A percentile compares a stretch with the other conserved stretches of the same genome.
Evolutionary conservation across 2,797 vertebrate genomes (phyloP).

Genomic region (Tapera naevia): DNA sequence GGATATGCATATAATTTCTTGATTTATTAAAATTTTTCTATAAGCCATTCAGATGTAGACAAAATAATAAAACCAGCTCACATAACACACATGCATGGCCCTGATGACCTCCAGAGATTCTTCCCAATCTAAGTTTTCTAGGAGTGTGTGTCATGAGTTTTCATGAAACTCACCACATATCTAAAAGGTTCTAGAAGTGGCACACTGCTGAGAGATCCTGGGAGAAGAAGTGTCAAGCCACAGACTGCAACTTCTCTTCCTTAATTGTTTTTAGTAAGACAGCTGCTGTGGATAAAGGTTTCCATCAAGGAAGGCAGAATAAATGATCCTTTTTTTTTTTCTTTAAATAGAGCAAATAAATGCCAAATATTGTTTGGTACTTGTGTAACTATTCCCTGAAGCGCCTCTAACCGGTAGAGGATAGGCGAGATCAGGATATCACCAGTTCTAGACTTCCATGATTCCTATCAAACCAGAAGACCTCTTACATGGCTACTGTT

Average conservation of each 20-base stretch:
- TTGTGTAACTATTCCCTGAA: background rate
- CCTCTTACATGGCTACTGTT: background rate
- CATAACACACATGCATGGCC: rapidly evolving
- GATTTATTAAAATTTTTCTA: background rate
- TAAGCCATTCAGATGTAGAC: background rate
- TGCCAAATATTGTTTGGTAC: background rate
- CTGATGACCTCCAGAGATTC: background rate
- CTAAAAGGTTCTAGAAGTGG: background rate
- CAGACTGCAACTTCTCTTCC: background rate
- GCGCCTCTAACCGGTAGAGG: background rate
- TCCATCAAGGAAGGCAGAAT: background rate
- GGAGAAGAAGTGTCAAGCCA: background rate
- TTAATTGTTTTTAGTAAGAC: background rate
- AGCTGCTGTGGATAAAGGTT: background rate
- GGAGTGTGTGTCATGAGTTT: background rate
- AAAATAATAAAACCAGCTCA: background rate
- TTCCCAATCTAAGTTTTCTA: background rate
- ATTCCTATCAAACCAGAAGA: background rate
- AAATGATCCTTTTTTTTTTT: background rate
- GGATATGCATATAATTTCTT: background rate
- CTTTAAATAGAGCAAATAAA: background rate
- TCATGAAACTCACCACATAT: no score
- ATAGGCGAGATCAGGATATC: background rate
- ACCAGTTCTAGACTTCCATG: background rate
- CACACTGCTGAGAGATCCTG: background rate